Evolutionary conservation across 2,797 vertebrate genomes (phyloP), one percentile per base, ranked within the genome.

Genomic region (Phalloptychus januarius): DNA sequence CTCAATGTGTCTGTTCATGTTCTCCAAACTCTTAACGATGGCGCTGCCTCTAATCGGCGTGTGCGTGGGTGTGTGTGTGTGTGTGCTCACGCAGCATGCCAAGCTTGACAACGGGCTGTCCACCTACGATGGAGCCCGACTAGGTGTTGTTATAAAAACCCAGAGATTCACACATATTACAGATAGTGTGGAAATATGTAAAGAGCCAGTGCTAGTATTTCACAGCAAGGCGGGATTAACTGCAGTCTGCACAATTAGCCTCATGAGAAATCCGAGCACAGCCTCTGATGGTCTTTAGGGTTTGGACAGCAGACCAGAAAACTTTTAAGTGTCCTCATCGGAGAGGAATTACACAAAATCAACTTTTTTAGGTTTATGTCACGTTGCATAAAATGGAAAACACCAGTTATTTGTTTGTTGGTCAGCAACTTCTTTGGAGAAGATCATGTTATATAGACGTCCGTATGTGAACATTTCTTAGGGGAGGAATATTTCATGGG

Each of bases 11-110:
- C 81, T 81, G 52, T 69, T 75, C 84, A 77, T 87, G 83, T 67
- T 81, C 76, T 86, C 38, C 78, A 86, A 74, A 84, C 85, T 86
- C 80, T 92, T 92, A 91, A 93, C 89, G 91, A 92, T 91, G 83
- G 76, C 71, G 38, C 40, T 84, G 67, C 0, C 28, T 75, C 52
- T 33, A 15, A 7, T 69, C 42, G 8, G 46, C 18, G 46, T 20
- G 16, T 48, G 46, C 7, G 46, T 7, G 7, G 7, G 46, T 20
- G 46, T 18, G 16, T 18, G 46, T 20, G 46, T 67, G 40, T 45
- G 70, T 11, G 36, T 1, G 61, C 5, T 56, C 5, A 40, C 18
- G 40, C 58, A 75, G 79, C 80, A 70, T 83, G 63, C 78, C 38
- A 36, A 87, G 84, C 75, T 80, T 91, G 85, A 91, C 89, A 90